Evolutionary conservation across 2,797 vertebrate genomes (phyloP).

Genomic region (Sebastes umbrosus): DNA sequence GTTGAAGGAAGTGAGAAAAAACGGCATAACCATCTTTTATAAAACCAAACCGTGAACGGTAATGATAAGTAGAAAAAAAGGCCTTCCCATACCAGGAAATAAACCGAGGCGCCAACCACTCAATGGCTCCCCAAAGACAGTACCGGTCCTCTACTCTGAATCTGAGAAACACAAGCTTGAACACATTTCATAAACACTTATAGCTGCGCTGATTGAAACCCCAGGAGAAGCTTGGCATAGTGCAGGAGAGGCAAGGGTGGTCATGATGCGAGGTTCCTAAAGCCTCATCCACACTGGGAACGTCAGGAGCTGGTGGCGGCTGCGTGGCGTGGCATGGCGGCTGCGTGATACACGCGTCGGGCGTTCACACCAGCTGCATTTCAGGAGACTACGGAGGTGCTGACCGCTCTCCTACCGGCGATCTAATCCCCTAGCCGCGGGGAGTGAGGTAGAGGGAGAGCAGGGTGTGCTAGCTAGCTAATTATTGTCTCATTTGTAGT

Average conservation of each 20-base stretch:
- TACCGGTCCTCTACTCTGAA: background rate
- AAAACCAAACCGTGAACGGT: background rate
- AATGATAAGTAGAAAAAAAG: background rate
- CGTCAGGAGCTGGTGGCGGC: too few species aligned
- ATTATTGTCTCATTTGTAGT: too few species aligned
- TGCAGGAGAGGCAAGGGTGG: background rate
- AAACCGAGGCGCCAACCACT: background rate
- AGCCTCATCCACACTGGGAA: too few species aligned
- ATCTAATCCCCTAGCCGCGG: too few species aligned
- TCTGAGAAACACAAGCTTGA: constrained; percentile 21
- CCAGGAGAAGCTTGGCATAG: background rate
- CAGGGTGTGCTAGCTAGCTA: too few species aligned
- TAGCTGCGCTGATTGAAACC: background rate
- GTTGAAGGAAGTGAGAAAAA: background rate
- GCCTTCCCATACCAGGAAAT: background rate
- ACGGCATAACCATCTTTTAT: background rate
- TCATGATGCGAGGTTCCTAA: background rate
- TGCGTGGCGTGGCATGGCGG: too few species aligned
- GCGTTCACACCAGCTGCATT: too few species aligned
- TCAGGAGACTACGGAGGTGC: too few species aligned
- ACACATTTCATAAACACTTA: constrained; percentile 29
- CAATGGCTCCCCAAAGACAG: constrained; percentile 14
- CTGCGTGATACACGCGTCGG: too few species aligned
- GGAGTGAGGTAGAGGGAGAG: too few species aligned
- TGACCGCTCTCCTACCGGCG: too few species aligned